These are phyloP conservation scores for Drosophila mercatorum DNA, from an alignment of 2,888 invertebrate species.

Conservation along the genomic window DNA sequence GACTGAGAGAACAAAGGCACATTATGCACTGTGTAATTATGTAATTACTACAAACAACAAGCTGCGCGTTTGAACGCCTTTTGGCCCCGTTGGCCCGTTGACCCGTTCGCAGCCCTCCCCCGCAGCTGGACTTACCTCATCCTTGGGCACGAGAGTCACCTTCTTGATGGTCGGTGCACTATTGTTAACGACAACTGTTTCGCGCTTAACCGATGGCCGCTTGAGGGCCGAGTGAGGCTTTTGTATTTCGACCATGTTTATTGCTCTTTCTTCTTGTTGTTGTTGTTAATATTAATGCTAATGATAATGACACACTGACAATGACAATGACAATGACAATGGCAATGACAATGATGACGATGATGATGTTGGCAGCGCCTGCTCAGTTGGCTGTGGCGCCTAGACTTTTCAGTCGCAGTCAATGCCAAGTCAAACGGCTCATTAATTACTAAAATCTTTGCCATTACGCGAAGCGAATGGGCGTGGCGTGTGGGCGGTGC, in stretches of 20 bases:
- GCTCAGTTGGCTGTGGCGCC: constrained; percentile 37
- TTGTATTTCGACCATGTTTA: constrained; percentile 83
- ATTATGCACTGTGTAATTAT: constrained; percentile 41
- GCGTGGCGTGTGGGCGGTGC: neutral
- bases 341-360: constrained; percentile 7
- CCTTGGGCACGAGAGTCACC: constrained; percentile 84
- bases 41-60: constrained; percentile 31
- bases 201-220: constrained; percentile 83
- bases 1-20: constrained; percentile 14
- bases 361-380: constrained; percentile 13
- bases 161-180: constrained; percentile 84
- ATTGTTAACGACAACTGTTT: constrained; percentile 84
- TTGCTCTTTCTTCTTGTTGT: constrained; percentile 2
- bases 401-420: neutral
- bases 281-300: neutral
- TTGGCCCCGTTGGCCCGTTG: neutral
- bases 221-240: constrained; percentile 83
- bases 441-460: constrained; percentile 65
- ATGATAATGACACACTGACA: constrained; percentile 14
- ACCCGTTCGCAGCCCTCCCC: neutral
- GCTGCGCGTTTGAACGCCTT: neutral
- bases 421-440: constrained; percentile 60
- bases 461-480: constrained; percentile 17
- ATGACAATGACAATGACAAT: constrained; percentile 1
- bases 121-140: constrained; percentile 82